Conservation (phyloP, 2,797 vertebrate species). For the Todus mexicanus region DNA sequence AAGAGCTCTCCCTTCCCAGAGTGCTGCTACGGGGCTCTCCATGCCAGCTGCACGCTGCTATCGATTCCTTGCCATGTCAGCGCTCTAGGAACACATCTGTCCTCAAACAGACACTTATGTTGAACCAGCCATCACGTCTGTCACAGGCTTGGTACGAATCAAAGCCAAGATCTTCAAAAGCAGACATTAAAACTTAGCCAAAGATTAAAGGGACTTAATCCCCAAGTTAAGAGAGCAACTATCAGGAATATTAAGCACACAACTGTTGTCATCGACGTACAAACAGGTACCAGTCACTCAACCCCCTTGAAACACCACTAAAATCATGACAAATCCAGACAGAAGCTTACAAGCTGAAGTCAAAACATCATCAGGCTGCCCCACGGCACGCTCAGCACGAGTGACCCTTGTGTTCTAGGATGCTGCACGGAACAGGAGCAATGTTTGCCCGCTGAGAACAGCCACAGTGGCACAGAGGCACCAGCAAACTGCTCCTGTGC, state of each 20-base stretch:
- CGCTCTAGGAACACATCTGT: background rate
- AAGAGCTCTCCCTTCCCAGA: background rate
- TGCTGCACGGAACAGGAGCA: background rate
- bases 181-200: background rate
- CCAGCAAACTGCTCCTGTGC: background rate
- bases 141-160: background rate
- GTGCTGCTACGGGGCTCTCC: background rate
- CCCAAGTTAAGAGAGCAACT: background rate
- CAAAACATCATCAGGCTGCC: background rate
- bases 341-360: background rate
- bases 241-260: background rate
- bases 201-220: background rate
- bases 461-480: background rate
- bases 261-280: background rate
- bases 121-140: background rate
- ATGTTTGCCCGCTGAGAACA: background rate
- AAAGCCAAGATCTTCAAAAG: background rate
- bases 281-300: background rate
- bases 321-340: background rate
- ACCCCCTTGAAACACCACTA: fast-evolving
- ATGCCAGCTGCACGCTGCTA: background rate
- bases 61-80: background rate
- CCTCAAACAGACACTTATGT: background rate
- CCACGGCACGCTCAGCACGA: background rate
- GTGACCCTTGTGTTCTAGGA: background rate